Conservation (phyloP, 2,888 invertebrate species). For the Cartodere bifasciata region DNA sequence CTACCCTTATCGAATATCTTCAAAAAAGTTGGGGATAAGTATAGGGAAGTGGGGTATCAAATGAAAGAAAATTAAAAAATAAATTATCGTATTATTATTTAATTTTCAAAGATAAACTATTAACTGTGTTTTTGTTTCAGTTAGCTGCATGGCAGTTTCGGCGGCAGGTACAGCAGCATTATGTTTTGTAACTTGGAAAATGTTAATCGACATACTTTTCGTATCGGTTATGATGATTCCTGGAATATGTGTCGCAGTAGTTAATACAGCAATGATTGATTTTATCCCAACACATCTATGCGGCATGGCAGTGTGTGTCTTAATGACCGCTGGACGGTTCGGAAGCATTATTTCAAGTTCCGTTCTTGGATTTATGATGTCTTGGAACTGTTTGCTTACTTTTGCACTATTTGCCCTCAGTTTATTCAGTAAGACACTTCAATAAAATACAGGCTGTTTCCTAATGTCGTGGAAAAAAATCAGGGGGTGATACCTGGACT, state of each 20-base stretch:
- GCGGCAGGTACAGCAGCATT: conserved; percentile 12
- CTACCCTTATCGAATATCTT: too few relatives aligned
- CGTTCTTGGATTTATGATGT: conserved; percentile 14
- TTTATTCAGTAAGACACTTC: conserved; percentile 14
- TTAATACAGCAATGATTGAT: conserved; percentile 23
- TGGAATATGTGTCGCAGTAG: conserved; percentile 21
- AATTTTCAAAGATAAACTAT: too few relatives aligned
- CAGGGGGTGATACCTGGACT: too few relatives aligned
- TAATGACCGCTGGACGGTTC: conserved; percentile 49
- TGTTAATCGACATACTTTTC: conserved; percentile 21
- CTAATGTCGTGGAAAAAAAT: too few relatives aligned
- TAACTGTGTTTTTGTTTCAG: conserved; percentile 12
- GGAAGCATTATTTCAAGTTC: conserved; percentile 29
- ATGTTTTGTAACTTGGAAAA: conserved; percentile 16
- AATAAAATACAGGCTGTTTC: too few relatives aligned
- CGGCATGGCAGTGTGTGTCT: conserved; percentile 50
- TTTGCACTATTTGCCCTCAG: conserved; percentile 13
- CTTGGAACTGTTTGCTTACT: conserved; percentile 13
- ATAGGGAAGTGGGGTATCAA: too few relatives aligned
- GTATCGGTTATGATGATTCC: conserved; percentile 18
- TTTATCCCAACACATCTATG: conserved; percentile 34
- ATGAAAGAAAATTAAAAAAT: too few relatives aligned
- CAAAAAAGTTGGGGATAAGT: too few relatives aligned
- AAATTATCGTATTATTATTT: too few relatives aligned
- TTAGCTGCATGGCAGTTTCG: conserved; percentile 14